Evolutionary conservation across 2,113 vertebrate species (phyloP).

Genomic region (Pterocles burchelli): DNA sequence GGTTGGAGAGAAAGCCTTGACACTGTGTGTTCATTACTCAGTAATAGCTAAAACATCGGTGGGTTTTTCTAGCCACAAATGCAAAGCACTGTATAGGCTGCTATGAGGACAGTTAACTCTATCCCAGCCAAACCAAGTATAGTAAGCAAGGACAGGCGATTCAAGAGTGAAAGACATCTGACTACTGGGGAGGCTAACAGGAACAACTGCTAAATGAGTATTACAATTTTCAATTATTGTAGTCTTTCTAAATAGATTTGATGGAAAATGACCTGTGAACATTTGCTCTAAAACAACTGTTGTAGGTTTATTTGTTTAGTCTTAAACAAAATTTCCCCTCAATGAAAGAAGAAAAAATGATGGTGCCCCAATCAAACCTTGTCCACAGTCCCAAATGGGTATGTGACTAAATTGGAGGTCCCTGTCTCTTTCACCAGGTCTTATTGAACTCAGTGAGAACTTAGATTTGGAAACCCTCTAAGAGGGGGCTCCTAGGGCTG

Average conservation of each 20-base stretch:
- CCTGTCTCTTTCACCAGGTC: background rate
- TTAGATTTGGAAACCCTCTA: background rate
- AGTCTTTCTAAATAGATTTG: background rate
- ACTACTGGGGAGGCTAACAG: background rate
- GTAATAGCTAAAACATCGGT: background rate
- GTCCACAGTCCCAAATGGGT: background rate
- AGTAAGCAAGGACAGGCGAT: background rate
- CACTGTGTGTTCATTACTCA: accelerated
- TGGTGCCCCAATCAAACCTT: background rate
- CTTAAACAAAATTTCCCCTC: background rate
- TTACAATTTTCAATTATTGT: background rate
- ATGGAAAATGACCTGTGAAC: background rate
- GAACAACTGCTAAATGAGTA: background rate
- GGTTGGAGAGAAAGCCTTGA: background rate
- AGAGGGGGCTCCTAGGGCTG: background rate
- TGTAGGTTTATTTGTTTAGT: background rate
- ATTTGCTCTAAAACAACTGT: background rate
- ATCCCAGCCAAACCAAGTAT: background rate
- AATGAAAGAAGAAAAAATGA: background rate
- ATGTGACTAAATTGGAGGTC: background rate
- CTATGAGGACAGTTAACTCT: background rate
- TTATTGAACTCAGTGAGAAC: background rate
- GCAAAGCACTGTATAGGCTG: background rate
- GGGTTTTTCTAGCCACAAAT: background rate
- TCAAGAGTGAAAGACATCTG: background rate